Evolutionary conservation across 2,113 vertebrate species (phyloP).

Genomic region (Neolamprologus hecqui): DNA sequence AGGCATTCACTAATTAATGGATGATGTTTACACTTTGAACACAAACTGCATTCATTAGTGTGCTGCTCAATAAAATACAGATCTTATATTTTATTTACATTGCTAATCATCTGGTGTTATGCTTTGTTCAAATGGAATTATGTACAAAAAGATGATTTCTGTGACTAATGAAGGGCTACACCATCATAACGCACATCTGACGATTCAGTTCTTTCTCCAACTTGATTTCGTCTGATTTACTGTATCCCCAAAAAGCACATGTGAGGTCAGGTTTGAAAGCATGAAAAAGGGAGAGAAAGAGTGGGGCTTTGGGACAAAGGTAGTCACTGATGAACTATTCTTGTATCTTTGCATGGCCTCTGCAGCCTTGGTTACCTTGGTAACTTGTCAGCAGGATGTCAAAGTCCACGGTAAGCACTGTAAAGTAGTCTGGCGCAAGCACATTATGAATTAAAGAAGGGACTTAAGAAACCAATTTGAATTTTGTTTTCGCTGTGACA

Average conservation of each 20-base stretch:
- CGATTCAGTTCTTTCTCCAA: not conserved
- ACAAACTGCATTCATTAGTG: not conserved
- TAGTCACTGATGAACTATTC: not conserved
- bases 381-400: conserved; percentile 38
- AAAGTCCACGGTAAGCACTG: not conserved
- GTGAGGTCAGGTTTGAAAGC: not conserved
- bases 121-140: not conserved
- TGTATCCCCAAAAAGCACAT: not conserved
- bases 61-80: not conserved
- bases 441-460: not conserved
- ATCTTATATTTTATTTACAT: not conserved
- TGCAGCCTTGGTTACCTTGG: conserved; percentile 28
- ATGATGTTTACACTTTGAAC: not conserved
- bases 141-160: not conserved
- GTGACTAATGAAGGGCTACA: not conserved
- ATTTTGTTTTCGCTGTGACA: not conserved
- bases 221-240: not conserved
- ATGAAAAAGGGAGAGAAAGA: not conserved
- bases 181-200: not conserved
- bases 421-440: not conserved
- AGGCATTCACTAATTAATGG: not conserved
- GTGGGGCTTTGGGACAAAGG: not conserved
- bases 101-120: not conserved
- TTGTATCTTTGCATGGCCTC: not conserved
- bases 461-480: conserved; percentile 6